Evolutionary conservation across 2,888 invertebrate species (phyloP).

Genomic region (Melipona bicolor): DNA sequence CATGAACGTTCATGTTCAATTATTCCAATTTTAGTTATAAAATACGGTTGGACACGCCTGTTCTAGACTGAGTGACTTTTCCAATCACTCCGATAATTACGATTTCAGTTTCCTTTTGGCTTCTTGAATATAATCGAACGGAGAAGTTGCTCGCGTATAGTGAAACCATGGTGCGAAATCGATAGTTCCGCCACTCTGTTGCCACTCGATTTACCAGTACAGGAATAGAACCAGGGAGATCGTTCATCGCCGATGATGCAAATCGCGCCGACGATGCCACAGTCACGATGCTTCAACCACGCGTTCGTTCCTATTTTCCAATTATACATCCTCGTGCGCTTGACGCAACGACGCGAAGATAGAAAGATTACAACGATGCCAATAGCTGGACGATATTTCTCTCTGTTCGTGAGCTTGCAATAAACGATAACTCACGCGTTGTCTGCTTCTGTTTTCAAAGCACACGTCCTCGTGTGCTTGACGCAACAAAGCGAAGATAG

Average conservation of each 20-base stretch:
- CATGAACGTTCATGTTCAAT: too few relatives aligned
- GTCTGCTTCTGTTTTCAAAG: constrained; percentile 15
- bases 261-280: constrained; percentile 21
- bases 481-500: neutral
- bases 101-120: neutral
- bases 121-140: neutral
- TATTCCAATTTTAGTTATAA: neutral
- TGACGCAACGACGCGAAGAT: neutral
- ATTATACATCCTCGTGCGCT: neutral
- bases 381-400: neutral
- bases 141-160: neutral
- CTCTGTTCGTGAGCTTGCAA: neutral
- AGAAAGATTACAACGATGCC: neutral
- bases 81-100: too few relatives aligned
- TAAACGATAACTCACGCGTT: neutral
- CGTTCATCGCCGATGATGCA: constrained; percentile 51
- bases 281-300: constrained; percentile 21
- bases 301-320: constrained; percentile 23
- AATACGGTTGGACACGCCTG: neutral
- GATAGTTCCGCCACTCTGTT: neutral
- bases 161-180: neutral
- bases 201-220: constrained; percentile 29
- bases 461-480: neutral
- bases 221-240: constrained; percentile 38
- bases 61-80: too few relatives aligned